phyloP scores from a whole-genome alignment of 2,797 vertebrate species.

The Ctenopoma kingsleyae region DNA sequence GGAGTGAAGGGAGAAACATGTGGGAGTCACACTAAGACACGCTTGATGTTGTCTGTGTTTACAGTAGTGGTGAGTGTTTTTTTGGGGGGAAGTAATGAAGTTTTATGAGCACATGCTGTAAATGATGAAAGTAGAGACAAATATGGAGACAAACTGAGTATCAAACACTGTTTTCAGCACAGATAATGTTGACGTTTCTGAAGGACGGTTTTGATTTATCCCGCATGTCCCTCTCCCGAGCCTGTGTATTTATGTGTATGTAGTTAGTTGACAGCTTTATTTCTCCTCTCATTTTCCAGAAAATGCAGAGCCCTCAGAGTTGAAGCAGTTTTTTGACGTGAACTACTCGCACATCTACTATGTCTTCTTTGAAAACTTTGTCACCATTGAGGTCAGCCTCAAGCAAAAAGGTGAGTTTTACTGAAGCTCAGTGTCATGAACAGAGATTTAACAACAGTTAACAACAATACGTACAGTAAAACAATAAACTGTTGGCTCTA shows the following conservation, averaged over 20 bases:
- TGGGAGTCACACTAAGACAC: not conserved
- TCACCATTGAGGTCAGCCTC: constrained; percentile 96
- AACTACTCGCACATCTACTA: constrained; percentile 99
- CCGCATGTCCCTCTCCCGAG: not conserved
- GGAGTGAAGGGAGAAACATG: not conserved
- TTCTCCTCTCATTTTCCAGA: constrained; percentile 79
- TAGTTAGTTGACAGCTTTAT: not conserved
- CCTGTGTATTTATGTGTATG: too few species aligned
- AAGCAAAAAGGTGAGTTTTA: constrained; percentile 93
- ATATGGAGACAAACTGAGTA: not conserved
- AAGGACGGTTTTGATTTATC: not conserved
- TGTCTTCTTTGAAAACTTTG: constrained; percentile 99
- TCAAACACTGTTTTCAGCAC: not conserved
- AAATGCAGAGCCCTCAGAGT: constrained; percentile 94
- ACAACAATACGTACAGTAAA: too few species aligned
- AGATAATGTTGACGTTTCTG: not conserved
- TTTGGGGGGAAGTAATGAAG: not conserved
- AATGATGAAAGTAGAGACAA: not conserved
- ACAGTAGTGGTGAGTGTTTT: too few species aligned
- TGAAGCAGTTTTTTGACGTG: constrained; percentile 97
- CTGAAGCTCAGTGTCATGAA: not conserved
- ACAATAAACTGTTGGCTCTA: not conserved
- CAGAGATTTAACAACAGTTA: not conserved
- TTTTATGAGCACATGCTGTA: not conserved
- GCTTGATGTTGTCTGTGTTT: not conserved